Conservation (phyloP, 2,113 vertebrate species). For the Triplophysa tibetana region DNA sequence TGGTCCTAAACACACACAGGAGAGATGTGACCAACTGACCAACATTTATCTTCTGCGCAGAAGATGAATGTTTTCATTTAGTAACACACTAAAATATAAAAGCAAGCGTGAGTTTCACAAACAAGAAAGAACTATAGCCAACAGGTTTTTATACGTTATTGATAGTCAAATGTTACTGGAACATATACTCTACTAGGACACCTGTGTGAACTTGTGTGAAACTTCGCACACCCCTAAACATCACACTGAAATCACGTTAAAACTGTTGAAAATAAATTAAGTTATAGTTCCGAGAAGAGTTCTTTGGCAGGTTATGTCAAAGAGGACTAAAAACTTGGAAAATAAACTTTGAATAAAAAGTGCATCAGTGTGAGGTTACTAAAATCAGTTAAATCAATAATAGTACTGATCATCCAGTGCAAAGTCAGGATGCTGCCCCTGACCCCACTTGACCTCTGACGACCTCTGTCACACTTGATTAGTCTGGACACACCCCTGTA, state of each 20-base stretch:
- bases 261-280: no score
- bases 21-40: not conserved
- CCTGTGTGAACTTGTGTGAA: not conserved
- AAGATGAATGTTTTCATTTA: not conserved
- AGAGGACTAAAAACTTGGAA: not conserved
- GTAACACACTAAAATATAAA: no score
- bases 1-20: not conserved
- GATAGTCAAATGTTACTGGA: no score
- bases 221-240: no score
- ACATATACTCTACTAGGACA: not conserved
- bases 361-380: constrained; percentile 15
- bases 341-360: not conserved
- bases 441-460: constrained; percentile 78
- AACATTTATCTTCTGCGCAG: not conserved
- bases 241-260: no score
- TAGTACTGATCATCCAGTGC: constrained; percentile 65
- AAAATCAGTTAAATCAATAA: constrained; percentile 34
- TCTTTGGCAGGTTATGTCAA: not conserved
- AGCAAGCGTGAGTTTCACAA: no score
- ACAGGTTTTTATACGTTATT: no score
- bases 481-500: constrained; percentile 56
- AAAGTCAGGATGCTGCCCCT: constrained; percentile 69
- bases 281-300: not conserved
- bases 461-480: constrained; percentile 77
- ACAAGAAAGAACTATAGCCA: no score